Base-by-base conservation (phyloP, 1,140 invertebrate genomes). In the Homarus americanus region DNA sequence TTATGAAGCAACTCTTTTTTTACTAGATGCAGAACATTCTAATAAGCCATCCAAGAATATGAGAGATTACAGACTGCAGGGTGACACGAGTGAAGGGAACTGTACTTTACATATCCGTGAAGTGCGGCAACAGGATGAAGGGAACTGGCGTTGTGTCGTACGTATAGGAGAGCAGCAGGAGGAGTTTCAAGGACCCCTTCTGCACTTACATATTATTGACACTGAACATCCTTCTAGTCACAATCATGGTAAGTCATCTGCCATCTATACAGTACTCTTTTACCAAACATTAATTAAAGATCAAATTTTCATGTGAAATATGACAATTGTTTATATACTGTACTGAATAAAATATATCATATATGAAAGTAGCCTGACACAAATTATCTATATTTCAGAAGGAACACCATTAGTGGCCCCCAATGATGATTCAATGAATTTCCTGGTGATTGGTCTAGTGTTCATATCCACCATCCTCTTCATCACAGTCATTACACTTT, bases 101-200 rank as follows among this genome's bases (percentile, higher is more conserved):
- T 90, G 88, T 38, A 58, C 88, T 63, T 34, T 90, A 34, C 63
- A 24, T 20, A n/a, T 90, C 5, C 36, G 24, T 28, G 53, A 66
- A 20, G 80, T 90, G 32, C 72, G 24, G 38, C 49, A 53, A 3
- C 24, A 90, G 32, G 72, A 90, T 44, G 88, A 90, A 32, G 88
- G 88, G 28, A 75, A 90, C 49, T 90, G 88, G 88, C 88, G 72
- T 7, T 90, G 88, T 40, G 73, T 84, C 44, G 88, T 90, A 7
- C 69, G 32, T 10, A 72, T 41, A n/a, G 41, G 12, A 36, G 44
- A 75, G 12, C 17, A 72, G 10, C 28, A 53, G 4, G 4, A 38
- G 9, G 53, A 69, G 32, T 49, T 75, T 36, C 80, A 90, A 38
- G 88, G 88, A 17, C 88, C 88, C 5, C 49, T 90, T 12, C n/a